Base-by-base conservation (phyloP, 1,140 invertebrate species). In the Apolygus lucorum region DNA sequence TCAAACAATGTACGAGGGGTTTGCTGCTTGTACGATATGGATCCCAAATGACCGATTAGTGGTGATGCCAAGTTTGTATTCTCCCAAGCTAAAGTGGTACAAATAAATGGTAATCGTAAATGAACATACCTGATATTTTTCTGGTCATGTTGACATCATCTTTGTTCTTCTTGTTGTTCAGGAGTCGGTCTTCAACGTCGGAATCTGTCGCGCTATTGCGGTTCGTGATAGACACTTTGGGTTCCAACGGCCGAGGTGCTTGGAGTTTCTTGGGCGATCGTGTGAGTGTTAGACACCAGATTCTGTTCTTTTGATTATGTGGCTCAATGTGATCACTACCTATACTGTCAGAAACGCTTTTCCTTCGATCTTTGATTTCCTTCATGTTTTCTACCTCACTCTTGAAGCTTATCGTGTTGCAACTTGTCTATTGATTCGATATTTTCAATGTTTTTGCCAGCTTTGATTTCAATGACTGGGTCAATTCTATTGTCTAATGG, bases 41-140 rank as follows among this genome's bases (percentile, higher is more conserved):
- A n/a, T n/a, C n/a, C n/a, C n/a, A n/a, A n/a, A n/a, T n/a, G n/a
- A n/a, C n/a, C n/a, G n/a, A n/a, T n/a, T n/a, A n/a, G n/a, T n/a
- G n/a, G n/a, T n/a, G n/a, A n/a, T n/a, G n/a, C n/a, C n/a, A n/a
- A n/a, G n/a, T n/a, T n/a, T n/a, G n/a, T n/a, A n/a, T n/a, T n/a
- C n/a, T n/a, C n/a, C n/a, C n/a, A n/a, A n/a, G n/a, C n/a, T n/a
- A n/a, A 42, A 4, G 4, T 42, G 34, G 34, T 4, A 42, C 34
- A 17, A 42, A 42, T 8, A 42, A 42, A 42, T 42, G 4, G 17
- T 42, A 17, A 8, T 42, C 17, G 67, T 49, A 42, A 0, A 42
- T 81, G 25, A 25, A 52, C 27, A 68, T 67, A 71, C 71, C 67
- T 63, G 66, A 68, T 59, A 66, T 70, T 63, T 72, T 70, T 26